Evolutionary conservation across 2,113 vertebrate species (phyloP), one percentile per base, ranked within the genome.

Genomic region (Ptychochromis oligacanthus): DNA sequence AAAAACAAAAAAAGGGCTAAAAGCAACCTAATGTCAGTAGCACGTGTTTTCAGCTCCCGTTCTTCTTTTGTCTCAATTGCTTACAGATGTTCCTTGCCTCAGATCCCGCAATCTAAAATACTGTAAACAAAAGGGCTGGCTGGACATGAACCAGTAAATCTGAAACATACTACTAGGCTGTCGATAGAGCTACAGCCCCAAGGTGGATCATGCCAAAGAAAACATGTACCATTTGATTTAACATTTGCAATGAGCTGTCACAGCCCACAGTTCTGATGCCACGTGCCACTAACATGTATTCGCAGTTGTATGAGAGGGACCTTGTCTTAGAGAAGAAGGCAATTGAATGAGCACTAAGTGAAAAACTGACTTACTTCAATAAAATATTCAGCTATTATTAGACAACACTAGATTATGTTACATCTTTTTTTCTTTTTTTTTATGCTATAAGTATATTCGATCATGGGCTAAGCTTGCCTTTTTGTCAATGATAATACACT

Each of bases 31-130:
- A 91, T 81, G 84, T 74, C 82, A 79, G 84, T 38, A 11, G 38
- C 26, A 34, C 86, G 52, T 82, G 40, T n/a, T 89, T 89, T 84
- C 84, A 57, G 77, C 81, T 87, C 85, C 83, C 49, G 62, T 80
- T 52, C 62, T 84, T 18, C 84, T 77, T 90, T 67, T 6, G 70
- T 89, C 88, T 89, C 62, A 88, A 92, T 94, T 84, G 90, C 82
- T 94, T 82, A 75, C 93, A 95, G 91, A 95, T 95, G 93, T 95
- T 86, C 46, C 75, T 83, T 58, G 24, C 79, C 88, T 92, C 81
- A 85, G 86, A 93, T 85, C 83, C 84, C 17, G 12, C 86, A 62
- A 70, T 79, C 79, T 79, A 67, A 77, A 80, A 77, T 78, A 86
- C 67, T 88, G 89, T 92, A 93, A 94, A 95, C 91, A 93, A 86